Evolutionary conservation across 1,140 invertebrate genomes (phyloP).

Genomic region (Atopsyche davidsoni): DNA sequence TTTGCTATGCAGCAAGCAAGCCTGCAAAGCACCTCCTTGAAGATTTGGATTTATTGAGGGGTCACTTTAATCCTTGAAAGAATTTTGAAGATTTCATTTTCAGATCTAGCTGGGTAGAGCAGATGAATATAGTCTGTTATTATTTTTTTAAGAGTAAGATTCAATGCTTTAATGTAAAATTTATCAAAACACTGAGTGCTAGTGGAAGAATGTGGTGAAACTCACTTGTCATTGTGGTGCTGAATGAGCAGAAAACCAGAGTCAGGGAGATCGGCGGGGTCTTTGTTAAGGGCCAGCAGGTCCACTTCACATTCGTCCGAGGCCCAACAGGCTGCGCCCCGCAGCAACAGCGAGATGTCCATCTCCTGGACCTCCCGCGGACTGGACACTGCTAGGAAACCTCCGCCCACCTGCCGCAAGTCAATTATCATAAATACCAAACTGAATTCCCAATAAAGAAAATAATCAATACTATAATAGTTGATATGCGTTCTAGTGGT

Average conservation of each 20-base stretch:
- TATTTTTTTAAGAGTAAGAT: no score
- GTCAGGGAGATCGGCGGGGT: conserved; percentile 61
- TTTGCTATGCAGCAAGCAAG: no score
- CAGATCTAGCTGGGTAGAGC: no score
- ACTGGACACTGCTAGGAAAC: conserved; percentile 84
- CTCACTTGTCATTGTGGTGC: conserved; percentile 66
- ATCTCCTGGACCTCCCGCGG: conserved; percentile 96
- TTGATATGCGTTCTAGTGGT: not conserved
- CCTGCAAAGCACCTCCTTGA: no score
- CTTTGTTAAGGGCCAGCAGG: conserved; percentile 80
- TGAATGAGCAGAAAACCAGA: conserved; percentile 91
- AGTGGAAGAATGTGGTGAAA: not conserved
- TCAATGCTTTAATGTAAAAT: no score
- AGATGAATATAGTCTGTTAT: no score
- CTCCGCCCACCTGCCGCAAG: conserved; percentile 62
- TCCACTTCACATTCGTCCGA: conserved; percentile 96
- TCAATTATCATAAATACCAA: not conserved
- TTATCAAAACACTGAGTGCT: no score
- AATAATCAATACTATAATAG: not conserved
- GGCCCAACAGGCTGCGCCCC: conserved; percentile 83
- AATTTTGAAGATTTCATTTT: no score
- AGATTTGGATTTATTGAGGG: no score
- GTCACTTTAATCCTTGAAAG: no score
- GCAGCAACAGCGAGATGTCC: conserved; percentile 83
- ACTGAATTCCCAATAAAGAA: not conserved